A percentile compares a stretch with the other conserved stretches of the same genome.
Conservation (phyloP, 2,888 invertebrate genomes). For the Suillia variegata region DNA sequence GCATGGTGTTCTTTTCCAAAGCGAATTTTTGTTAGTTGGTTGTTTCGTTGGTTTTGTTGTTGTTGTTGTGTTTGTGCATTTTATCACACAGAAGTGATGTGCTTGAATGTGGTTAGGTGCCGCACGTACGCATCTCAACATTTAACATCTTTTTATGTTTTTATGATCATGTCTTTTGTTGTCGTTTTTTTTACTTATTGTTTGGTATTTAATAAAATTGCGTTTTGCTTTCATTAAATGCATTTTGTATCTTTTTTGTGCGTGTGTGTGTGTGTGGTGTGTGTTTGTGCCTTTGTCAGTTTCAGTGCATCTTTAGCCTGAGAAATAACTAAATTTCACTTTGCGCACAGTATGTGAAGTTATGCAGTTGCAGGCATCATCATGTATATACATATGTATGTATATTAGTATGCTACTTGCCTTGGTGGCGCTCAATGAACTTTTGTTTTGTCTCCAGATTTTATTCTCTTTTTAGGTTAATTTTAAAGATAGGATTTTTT, state of each 20-base stretch:
- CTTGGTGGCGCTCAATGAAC: conserved; percentile 38
- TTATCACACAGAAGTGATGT: too few species aligned
- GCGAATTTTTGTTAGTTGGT: background rate
- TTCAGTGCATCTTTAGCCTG: conserved; percentile 25
- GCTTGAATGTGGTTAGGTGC: conserved; percentile 4
- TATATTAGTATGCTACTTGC: too few species aligned
- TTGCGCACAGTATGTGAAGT: background rate
- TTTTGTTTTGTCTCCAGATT: conserved; percentile 25
- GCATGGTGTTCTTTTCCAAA: background rate
- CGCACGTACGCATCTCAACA: conserved; percentile 14
- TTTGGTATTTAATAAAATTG: conserved; percentile 1
- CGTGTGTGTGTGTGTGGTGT: too few species aligned
- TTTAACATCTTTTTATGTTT: conserved; percentile 17
- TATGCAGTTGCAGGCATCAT: background rate
- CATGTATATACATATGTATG: background rate
- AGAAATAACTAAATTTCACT: conserved; percentile 42
- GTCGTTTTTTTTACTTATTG: too few species aligned
- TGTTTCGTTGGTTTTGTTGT: too few species aligned
- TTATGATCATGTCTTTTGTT: conserved; percentile 5
- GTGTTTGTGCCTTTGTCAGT: background rate
- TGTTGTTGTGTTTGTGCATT: background rate
- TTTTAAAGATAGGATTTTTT: too few species aligned
- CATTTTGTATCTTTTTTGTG: background rate
- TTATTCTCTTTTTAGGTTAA: background rate
- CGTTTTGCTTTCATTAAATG: background rate